Base-by-base conservation (phyloP, 2,797 vertebrate genomes). In the Enteromius paludinosus region DNA sequence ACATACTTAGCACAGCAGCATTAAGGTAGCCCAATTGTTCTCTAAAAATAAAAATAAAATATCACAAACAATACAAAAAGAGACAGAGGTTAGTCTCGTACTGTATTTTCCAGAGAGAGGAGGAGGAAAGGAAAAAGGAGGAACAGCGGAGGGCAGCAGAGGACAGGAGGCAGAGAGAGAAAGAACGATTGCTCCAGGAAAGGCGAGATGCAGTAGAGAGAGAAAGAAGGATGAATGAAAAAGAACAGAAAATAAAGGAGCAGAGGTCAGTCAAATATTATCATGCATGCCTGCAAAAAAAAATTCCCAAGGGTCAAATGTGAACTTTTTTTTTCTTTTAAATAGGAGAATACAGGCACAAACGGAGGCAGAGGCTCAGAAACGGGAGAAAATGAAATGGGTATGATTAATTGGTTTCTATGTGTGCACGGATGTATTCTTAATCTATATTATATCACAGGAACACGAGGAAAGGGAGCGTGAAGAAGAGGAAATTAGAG, bases 391-490 rank as follows among this genome's bases (percentile, higher is more conserved):
- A 72, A 82, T 87, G 1, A 89, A 90, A 86, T 92, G 92, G 93
- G 93, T 92, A 87, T 90, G 90, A 8, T 52, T 12, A 20, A 33
- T 64, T 18, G 68, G n/a, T 81, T 25, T 25, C 5, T 62, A 6
- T 30, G 38, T 66, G 33, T 35, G 62, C 35, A 64, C 41, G 64
- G 47, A 28, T 75, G 54, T 62, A 17, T 41, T 9, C 23, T 1
- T 78, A 20, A 47, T 54, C 6, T 41, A 35, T 65, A 11, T 61
- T n/a, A 74, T 35, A 7, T 54, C 1, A 9, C 89, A 93, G 91
- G 87, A 89, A 47, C 87, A 88, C 83, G 90, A 93, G 87, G 91
- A 92, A 90, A 85, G 80, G 74, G 90, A 92, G 47, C 89, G 87
- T 18, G 89, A 92, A 30, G 90, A 92, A 30, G 89, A 90, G 3